Conservation (phyloP, 2,888 invertebrate genomes). For the Pelosia muscerda region DNA sequence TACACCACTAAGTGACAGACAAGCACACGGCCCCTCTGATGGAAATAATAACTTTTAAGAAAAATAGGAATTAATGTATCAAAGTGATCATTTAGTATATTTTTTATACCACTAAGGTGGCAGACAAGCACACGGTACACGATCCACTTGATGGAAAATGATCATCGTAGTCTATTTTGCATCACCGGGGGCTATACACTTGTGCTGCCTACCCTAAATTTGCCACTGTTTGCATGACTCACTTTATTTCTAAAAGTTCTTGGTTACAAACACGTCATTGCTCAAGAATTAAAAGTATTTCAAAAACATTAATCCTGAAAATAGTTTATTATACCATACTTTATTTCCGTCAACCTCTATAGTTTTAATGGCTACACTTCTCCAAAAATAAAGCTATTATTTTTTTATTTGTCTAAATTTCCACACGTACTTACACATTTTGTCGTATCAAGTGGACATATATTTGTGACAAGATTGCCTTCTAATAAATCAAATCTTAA, state of each 20-base stretch:
- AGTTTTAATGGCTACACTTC: constrained; percentile 24
- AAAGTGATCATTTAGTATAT: no score
- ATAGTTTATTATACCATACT: constrained; percentile 22
- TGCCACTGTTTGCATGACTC: no score
- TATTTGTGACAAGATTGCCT: constrained; percentile 37
- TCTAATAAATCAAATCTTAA: constrained; percentile 43
- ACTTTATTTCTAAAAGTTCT: background rate
- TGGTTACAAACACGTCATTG: constrained; percentile 10
- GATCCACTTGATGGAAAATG: no score
- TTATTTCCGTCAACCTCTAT: constrained; percentile 28
- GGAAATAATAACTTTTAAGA: no score
- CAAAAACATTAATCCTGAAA: constrained; percentile 17
- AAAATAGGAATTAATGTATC: no score
- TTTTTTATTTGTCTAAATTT: constrained; percentile 24
- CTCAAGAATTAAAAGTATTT: constrained; percentile 12
- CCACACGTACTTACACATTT: constrained; percentile 5
- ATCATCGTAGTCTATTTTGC: no score
- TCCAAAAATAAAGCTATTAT: constrained; percentile 31
- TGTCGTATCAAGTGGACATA: constrained; percentile 14
- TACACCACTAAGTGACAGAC: no score
- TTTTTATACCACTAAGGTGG: no score
- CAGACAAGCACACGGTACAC: no score
- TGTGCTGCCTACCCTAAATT: no score
- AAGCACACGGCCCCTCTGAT: no score
- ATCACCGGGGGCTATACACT: no score